These are phyloP conservation scores for Epinotia brunnichana DNA, from an alignment of 2,888 invertebrate species.

Conservation along the genomic window DNA sequence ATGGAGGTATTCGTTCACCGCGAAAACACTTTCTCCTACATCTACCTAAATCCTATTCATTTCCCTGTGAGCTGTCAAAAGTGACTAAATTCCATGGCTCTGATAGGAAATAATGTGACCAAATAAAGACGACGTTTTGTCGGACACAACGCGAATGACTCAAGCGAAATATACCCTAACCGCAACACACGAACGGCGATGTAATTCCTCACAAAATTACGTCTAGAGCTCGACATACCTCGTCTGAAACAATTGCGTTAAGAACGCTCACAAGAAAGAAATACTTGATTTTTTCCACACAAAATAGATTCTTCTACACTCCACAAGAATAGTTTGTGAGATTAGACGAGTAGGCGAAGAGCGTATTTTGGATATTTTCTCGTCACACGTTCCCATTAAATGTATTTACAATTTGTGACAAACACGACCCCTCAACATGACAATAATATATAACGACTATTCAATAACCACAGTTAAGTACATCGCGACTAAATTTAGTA, in stretches of 20 bases:
- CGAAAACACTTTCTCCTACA: constrained; percentile 23
- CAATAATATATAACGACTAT: constrained; percentile 32
- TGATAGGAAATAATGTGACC: constrained; percentile 15
- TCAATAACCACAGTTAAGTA: constrained; percentile 53
- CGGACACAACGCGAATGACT: constrained; percentile 7
- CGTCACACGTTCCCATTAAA: not conserved
- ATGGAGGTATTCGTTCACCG: constrained; percentile 23
- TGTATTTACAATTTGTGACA: constrained; percentile 24
- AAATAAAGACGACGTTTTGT: constrained; percentile 13
- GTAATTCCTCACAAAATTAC: constrained; percentile 6
- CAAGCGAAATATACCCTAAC: not conserved
- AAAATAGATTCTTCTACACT: not conserved
- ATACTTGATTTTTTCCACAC: not conserved
- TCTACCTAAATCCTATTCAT: constrained; percentile 26
- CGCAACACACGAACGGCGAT: not conserved
- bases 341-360: not conserved
- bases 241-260: not conserved
- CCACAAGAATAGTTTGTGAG: not conserved
- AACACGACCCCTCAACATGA: constrained; percentile 18
- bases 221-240: not conserved
- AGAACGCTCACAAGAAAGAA: not conserved
- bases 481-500: constrained; percentile 57
- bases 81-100: constrained; percentile 41
- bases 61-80: constrained; percentile 38
- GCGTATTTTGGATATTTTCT: not conserved